Evolutionary conservation across 2,113 vertebrate genomes (phyloP).

Genomic region (Stomatorhinus ivindoensis): DNA sequence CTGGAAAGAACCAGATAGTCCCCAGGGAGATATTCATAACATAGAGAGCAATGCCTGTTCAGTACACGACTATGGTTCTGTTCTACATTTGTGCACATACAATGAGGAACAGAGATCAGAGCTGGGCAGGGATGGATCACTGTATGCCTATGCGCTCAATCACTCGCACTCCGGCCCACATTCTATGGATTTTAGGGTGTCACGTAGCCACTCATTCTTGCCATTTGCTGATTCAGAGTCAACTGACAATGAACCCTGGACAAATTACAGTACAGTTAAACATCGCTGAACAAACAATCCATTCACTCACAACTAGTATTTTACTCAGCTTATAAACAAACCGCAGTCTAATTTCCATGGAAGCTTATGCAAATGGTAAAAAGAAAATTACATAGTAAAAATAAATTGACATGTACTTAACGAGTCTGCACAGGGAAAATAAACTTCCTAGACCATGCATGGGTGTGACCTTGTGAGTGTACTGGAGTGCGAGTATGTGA

Average conservation of each 20-base stretch:
- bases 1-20: not conserved
- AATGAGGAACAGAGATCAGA: not conserved
- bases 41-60: not conserved
- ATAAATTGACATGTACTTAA: not conserved
- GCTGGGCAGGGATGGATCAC: not conserved
- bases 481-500: not conserved
- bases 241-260: not conserved
- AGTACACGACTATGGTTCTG: not conserved
- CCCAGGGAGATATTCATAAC: not conserved
- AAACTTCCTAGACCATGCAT: not conserved
- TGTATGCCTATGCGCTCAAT: not conserved
- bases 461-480: constrained; percentile 2
- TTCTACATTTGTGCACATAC: not conserved
- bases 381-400: not conserved
- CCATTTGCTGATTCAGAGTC: constrained; percentile 21
- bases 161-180: not conserved
- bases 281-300: not conserved
- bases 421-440: not conserved
- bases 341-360: not conserved
- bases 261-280: not conserved
- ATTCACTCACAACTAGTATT: not conserved
- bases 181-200: not conserved
- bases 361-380: not conserved
- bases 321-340: not conserved
- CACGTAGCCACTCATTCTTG: constrained; percentile 9